phyloP scores from a whole-genome alignment of 1,140 invertebrate genomes.

The Mactra quadrangularis region DNA sequence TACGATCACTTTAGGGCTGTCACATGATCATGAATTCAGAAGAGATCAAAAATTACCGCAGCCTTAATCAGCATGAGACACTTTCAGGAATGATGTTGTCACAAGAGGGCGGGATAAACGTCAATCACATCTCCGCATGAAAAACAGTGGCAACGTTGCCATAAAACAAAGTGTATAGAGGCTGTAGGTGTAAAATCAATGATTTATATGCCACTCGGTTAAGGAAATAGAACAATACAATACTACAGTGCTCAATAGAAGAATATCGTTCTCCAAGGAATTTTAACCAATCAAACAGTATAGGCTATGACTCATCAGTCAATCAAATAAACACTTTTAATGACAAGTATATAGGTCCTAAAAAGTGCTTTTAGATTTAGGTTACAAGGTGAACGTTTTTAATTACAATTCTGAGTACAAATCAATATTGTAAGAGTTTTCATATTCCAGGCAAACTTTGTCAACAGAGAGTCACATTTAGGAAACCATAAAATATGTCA shows the following conservation, averaged over 20 bases:
- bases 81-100: slow-evolving; percentile 26
- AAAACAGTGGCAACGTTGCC: slow-evolving; percentile 11
- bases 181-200: slow-evolving; percentile 42
- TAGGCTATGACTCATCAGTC: slow-evolving; percentile 23
- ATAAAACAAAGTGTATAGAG: slow-evolving; percentile 5
- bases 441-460: too few species aligned
- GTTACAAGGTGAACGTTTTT: too few species aligned
- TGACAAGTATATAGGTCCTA: too few species aligned
- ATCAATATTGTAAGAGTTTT: too few species aligned
- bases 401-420: too few species aligned
- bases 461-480: too few species aligned
- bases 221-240: neutral
- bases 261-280: slow-evolving; percentile 5
- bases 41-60: slow-evolving; percentile 15
- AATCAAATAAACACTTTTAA: slow-evolving; percentile 6
- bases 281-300: neutral
- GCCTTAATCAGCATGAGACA: slow-evolving; percentile 20
- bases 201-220: slow-evolving; percentile 26
- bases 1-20: too few species aligned
- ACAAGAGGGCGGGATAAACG: slow-evolving; percentile 10
- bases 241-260: too few species aligned
- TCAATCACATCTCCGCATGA: slow-evolving; percentile 31
- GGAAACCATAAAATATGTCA: too few species aligned
- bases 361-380: too few species aligned
- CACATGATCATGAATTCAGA: neutral